phyloP scores from a whole-genome alignment of 2,113 vertebrate genomes.

The Mesocricetus auratus region DNA sequence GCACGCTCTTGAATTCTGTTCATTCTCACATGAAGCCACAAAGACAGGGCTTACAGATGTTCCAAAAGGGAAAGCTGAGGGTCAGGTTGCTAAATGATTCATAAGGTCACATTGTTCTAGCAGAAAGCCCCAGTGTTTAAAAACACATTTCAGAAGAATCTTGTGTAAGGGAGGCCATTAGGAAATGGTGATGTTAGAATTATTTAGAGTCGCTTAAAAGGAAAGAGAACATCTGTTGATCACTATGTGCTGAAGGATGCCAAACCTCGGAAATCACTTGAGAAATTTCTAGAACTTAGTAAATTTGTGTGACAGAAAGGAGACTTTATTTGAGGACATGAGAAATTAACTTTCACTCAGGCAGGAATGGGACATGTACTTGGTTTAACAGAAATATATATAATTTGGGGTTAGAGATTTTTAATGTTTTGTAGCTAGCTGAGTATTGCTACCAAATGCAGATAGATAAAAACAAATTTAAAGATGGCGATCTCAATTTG shows the following conservation, averaged over 20 bases:
- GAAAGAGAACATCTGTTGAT: not conserved
- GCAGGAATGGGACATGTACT: not conserved
- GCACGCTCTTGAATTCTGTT: not conserved
- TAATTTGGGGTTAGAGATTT: not conserved
- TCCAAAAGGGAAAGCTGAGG: not conserved
- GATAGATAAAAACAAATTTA: not conserved
- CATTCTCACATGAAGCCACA: not conserved
- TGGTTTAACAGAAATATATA: not conserved
- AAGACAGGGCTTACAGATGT: not conserved
- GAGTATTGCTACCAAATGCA: not conserved
- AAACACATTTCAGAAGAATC: constrained; percentile 41
- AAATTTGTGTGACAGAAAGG: constrained; percentile 10
- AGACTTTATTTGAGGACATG: not conserved
- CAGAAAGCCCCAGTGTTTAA: not conserved
- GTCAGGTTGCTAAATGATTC: not conserved
- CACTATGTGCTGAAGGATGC: not conserved
- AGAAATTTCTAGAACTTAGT: constrained; percentile 21
- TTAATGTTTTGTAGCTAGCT: not conserved
- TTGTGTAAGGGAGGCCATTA: not conserved
- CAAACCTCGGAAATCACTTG: not conserved
- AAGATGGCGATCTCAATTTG: not conserved
- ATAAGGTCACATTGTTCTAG: not conserved
- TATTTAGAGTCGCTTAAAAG: not conserved
- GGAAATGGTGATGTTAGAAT: constrained; percentile 43
- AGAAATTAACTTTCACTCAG: constrained; percentile 14